Evolutionary conservation across 2,888 invertebrate genomes (phyloP).

Genomic region (Aphodius sticticus): DNA sequence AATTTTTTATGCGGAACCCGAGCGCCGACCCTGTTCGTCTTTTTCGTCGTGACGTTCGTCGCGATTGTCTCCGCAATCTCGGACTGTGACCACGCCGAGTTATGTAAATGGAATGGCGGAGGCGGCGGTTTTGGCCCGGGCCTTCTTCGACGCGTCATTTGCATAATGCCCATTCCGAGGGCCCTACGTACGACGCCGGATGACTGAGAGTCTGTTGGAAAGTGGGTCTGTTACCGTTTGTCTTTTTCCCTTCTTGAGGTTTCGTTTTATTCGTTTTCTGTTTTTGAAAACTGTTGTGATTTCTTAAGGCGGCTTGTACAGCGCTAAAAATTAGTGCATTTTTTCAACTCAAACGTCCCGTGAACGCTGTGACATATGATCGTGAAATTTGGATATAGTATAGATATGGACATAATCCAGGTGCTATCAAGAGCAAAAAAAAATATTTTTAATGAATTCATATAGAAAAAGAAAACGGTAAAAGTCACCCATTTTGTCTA

Average conservation of each 20-base stretch:
- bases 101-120: constrained; percentile 21
- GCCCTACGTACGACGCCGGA: constrained; percentile 6
- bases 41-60: neutral
- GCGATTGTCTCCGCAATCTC: constrained; percentile 25
- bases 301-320: too few relatives aligned
- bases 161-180: constrained; percentile 24
- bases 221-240: neutral
- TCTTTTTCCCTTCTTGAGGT: neutral
- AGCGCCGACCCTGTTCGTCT: constrained; percentile 14
- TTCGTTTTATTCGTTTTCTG: neutral
- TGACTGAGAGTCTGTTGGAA: neutral
- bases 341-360: too few relatives aligned
- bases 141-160: constrained; percentile 15
- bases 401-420: too few relatives aligned
- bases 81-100: constrained; percentile 14
- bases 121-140: constrained; percentile 10
- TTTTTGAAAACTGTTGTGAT: neutral
- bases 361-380: too few relatives aligned
- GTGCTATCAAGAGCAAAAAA: too few relatives aligned
- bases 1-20: constrained; percentile 21
- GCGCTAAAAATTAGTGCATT: too few relatives aligned
- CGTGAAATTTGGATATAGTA: too few relatives aligned
- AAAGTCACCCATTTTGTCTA: too few relatives aligned
- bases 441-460: too few relatives aligned
- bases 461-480: too few relatives aligned